Conservation (phyloP, 2,888 invertebrate genomes). For the Luperina testacea region DNA sequence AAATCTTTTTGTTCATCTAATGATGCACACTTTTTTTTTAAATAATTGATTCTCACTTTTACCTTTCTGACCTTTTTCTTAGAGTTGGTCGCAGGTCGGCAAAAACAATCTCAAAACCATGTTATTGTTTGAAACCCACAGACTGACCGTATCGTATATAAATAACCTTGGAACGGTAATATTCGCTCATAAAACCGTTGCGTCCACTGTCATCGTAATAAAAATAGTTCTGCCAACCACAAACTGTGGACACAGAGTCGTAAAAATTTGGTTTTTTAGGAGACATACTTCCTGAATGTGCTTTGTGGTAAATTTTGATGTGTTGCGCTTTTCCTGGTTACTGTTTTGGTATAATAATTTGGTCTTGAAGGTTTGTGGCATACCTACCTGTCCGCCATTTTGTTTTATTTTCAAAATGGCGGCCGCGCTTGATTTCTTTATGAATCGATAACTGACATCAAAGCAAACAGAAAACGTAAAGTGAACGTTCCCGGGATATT, state of each 20-base stretch:
- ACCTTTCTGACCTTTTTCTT: no score
- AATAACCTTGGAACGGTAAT: conserved; percentile 21
- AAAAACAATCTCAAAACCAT: neutral
- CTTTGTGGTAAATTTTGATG: conserved; percentile 6
- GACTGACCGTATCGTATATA: conserved; percentile 3
- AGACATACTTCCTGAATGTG: conserved; percentile 28
- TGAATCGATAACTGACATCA: no score
- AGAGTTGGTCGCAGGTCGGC: neutral
- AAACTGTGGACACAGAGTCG: conserved; percentile 17
- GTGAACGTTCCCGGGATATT: no score
- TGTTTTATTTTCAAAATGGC: no score
- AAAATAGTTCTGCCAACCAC: conserved; percentile 42
- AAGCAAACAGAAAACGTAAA: no score
- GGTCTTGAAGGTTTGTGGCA: no score
- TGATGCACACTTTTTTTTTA: no score
- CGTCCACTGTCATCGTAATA: conserved; percentile 33
- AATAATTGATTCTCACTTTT: no score
- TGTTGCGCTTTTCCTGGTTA: neutral
- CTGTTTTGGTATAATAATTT: neutral
- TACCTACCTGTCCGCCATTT: no score
- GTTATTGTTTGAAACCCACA: neutral
- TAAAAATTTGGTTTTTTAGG: conserved; percentile 38
- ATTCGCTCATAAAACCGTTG: conserved; percentile 37
- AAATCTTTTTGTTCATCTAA: no score
- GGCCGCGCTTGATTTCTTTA: no score